phyloP scores from a whole-genome alignment of 1,140 invertebrate species.

The Holotrichia oblita region DNA sequence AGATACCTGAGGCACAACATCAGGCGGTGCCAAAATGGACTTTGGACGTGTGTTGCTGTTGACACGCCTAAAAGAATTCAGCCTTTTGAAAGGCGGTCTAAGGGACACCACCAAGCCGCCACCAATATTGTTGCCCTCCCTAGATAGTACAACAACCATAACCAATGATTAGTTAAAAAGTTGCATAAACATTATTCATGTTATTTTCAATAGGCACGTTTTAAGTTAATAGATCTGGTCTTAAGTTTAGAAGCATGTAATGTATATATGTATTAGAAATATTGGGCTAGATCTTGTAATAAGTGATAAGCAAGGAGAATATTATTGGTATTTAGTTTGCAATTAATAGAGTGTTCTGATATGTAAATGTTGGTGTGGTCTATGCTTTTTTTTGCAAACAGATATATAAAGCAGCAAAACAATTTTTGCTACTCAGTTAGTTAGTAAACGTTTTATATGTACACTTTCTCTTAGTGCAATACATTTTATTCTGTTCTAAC shows the following conservation, averaged over 20 bases:
- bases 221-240: background rate
- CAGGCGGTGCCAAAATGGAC: constrained; percentile 50
- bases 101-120: constrained; percentile 57
- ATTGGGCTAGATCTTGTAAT: too few species aligned
- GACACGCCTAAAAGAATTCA: constrained; percentile 56
- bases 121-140: constrained; percentile 55
- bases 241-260: background rate
- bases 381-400: too few species aligned
- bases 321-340: too few species aligned
- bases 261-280: too few species aligned
- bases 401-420: too few species aligned
- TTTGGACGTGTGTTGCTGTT: constrained; percentile 55
- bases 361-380: too few species aligned
- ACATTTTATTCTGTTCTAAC: too few species aligned
- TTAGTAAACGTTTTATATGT: too few species aligned
- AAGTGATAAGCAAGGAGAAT: too few species aligned
- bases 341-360: too few species aligned
- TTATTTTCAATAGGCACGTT: background rate
- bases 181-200: background rate
- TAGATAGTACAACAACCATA: constrained; percentile 45
- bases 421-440: too few species aligned
- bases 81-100: constrained; percentile 57
- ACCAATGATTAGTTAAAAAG: constrained; percentile 22
- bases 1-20: constrained; percentile 50
- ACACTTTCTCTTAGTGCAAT: too few species aligned